phyloP scores from a whole-genome alignment of 2,888 invertebrate genomes.

The Dicyrtoma fusca region DNA sequence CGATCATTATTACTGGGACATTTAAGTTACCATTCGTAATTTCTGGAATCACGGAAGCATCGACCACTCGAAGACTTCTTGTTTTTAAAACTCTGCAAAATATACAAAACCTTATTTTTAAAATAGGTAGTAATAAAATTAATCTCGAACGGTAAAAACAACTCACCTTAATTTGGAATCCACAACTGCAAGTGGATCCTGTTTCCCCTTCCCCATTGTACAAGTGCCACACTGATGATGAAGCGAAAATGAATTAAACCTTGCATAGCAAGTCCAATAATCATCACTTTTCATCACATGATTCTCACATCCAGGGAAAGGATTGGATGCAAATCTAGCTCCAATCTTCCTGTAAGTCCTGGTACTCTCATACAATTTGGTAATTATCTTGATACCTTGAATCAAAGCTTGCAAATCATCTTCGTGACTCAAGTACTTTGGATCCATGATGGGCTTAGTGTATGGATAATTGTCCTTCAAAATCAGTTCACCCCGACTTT shows the following conservation, averaged over 20 bases:
- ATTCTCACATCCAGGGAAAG: conserved; percentile 42
- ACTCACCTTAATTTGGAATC: conserved; percentile 44
- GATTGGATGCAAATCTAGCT: conserved; percentile 28
- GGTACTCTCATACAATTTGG: conserved; percentile 31
- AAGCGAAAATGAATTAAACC: conserved; percentile 34
- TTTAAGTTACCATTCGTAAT: conserved; percentile 36
- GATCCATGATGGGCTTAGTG: conserved; percentile 48
- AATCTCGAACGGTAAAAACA: conserved; percentile 5
- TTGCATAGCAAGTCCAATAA: conserved; percentile 44
- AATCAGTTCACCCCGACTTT: conserved; percentile 45
- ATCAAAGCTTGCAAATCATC: conserved; percentile 39
- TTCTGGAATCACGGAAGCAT: conserved; percentile 37
- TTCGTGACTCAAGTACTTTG: conserved; percentile 47
- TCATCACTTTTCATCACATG: conserved; percentile 37
- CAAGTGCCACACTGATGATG: conserved; percentile 46
- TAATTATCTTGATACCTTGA: conserved; percentile 23
- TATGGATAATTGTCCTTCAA: conserved; percentile 44
- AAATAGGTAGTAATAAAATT: conserved; percentile 1
- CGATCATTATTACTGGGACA: conserved; percentile 37
- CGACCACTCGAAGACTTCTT: conserved; percentile 21
- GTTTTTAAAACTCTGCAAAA: conserved; percentile 32
- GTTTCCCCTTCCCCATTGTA: conserved; percentile 40
- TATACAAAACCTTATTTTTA: no score
- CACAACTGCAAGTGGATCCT: conserved; percentile 45
- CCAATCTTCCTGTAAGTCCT: conserved; percentile 38